Percentiles rank a stretch among this genome's conserved stretches.
phyloP scores from a whole-genome alignment of 2,113 vertebrate species.

The Lycaon pictus region DNA sequence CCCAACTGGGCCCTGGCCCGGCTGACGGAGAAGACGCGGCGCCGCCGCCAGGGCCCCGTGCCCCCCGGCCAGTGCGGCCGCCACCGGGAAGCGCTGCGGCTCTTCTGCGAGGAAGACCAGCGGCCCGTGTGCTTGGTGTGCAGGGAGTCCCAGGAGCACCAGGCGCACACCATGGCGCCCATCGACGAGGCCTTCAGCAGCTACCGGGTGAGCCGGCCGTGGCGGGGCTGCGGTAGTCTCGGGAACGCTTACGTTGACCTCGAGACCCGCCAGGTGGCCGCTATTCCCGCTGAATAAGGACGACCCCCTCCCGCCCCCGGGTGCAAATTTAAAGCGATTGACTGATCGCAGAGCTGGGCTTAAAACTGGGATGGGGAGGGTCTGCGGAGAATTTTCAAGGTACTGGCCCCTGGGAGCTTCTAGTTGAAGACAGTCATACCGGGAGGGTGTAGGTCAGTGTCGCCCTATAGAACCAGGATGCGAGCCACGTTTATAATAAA shows the following conservation, averaged over 20 bases:
- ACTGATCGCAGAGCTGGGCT: background rate
- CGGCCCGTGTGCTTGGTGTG: constrained; percentile 56
- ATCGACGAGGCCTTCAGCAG: constrained; percentile 43
- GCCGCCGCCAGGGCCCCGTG: background rate
- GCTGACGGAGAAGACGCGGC: constrained; percentile 11
- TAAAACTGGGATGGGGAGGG: background rate
- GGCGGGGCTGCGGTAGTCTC: background rate
- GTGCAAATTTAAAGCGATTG: no score
- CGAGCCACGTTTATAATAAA: background rate
- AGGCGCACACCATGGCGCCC: background rate
- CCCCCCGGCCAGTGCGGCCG: background rate
- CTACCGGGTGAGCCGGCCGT: constrained; percentile 53
- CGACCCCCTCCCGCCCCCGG: background rate
- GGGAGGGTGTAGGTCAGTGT: background rate
- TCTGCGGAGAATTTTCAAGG: background rate
- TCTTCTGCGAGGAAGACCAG: constrained; percentile 67
- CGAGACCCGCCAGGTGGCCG: background rate
- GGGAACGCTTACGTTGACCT: background rate
- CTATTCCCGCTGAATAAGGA: background rate
- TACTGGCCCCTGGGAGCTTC: background rate
- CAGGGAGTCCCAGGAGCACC: constrained; percentile 47
- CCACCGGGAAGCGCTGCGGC: constrained; percentile 52
- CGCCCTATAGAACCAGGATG: background rate
- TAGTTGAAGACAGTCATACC: background rate
- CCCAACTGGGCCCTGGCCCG: constrained; percentile 63